Percentiles rank a stretch among this genome's conserved stretches.
Evolutionary conservation across 1,140 invertebrate genomes (phyloP).

Genomic region (Dendrolimus kikuchii): DNA sequence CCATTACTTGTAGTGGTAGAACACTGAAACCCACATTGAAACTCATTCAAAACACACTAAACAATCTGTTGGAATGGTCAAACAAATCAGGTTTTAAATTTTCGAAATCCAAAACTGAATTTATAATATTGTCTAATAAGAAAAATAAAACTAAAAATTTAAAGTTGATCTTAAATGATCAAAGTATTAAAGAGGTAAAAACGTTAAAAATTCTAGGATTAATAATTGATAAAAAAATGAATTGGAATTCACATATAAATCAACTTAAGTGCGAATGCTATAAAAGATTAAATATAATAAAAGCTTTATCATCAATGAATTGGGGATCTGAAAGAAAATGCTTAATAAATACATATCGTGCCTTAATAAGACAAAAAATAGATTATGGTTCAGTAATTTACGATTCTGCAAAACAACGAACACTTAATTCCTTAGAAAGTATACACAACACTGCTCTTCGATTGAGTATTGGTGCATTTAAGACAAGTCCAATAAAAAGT

Average conservation of each 20-base stretch:
- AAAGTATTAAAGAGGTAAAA: conserved; percentile 14
- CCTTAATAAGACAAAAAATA: conserved; percentile 16
- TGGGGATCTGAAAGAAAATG: conserved; percentile 14
- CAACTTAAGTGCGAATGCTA: conserved; percentile 14
- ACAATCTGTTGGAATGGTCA: conserved; percentile 8
- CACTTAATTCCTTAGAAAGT: conserved; percentile 12
- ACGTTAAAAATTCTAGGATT: conserved; percentile 15
- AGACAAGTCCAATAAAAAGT: conserved; percentile 12
- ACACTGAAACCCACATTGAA: conserved; percentile 9
- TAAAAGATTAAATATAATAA: conserved; percentile 16
- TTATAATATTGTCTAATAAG: conserved; percentile 7
- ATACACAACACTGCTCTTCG: conserved; percentile 14
- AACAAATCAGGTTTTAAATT: conserved; percentile 6
- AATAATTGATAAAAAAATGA: conserved; percentile 16
- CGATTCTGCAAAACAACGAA: conserved; percentile 14
- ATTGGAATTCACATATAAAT: conserved; percentile 14
- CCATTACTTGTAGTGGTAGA: conserved; percentile 10
- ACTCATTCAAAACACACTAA: conserved; percentile 9
- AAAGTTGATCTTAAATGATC: conserved; percentile 8
- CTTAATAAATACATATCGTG: conserved; percentile 11
- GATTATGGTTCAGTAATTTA: conserved; percentile 17
- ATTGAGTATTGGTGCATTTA: conserved; percentile 7
- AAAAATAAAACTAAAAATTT: conserved; percentile 10
- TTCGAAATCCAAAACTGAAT: conserved; percentile 7
- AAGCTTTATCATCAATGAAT: conserved; percentile 11